Evolutionary conservation across 1,140 invertebrate species (phyloP).

Genomic region (Antheraea pernyi): DNA sequence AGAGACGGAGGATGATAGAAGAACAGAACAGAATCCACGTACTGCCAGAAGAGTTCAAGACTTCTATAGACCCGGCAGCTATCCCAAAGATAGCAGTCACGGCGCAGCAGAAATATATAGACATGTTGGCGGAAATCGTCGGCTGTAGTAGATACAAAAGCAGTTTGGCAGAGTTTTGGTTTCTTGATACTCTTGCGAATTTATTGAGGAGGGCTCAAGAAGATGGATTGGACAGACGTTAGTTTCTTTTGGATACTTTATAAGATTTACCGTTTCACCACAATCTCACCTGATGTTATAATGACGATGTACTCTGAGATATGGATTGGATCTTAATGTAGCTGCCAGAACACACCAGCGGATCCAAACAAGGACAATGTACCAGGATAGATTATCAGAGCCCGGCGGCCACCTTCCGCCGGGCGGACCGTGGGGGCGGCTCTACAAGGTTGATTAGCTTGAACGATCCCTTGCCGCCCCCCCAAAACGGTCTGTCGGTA

Average conservation of each 20-base stretch:
- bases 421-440: too few species aligned
- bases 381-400: too few species aligned
- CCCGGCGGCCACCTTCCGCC: too few species aligned
- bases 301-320: too few species aligned
- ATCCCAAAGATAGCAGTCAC: conserved; percentile 58
- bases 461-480: too few species aligned
- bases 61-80: conserved; percentile 43
- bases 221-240: conserved; percentile 49
- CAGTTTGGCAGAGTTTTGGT: conserved; percentile 66
- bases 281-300: too few species aligned
- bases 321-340: too few species aligned
- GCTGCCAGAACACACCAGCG: too few species aligned
- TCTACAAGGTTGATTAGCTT: too few species aligned
- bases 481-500: too few species aligned
- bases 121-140: conserved; percentile 47
- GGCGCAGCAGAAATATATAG: conserved; percentile 54
- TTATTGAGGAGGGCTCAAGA: conserved; percentile 59
- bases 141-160: conserved; percentile 56
- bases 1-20: conserved; percentile 45
- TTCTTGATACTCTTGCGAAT: conserved; percentile 65
- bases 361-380: too few species aligned
- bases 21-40: conserved; percentile 56
- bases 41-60: conserved; percentile 53
- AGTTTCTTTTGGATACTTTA: conserved; percentile 15
- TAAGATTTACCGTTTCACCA: too few species aligned